These are phyloP conservation scores for Antheraea pernyi DNA, from an alignment of 1,140 invertebrate species.

Conservation along the genomic window DNA sequence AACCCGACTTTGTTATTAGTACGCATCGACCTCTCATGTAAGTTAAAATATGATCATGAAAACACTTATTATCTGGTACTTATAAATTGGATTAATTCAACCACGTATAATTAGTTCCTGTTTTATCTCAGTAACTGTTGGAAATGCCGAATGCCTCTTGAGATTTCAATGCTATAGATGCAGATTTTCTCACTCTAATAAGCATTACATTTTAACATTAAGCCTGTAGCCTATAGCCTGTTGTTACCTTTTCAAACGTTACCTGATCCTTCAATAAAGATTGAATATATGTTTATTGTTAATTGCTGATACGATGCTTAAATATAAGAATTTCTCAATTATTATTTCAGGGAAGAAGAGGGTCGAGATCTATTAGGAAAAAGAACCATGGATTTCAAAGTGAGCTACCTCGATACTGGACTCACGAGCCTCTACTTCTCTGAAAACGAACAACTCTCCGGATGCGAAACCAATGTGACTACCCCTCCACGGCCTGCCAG, in stretches of 20 bases:
- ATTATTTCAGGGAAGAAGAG: conserved; percentile 95
- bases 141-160: too few relatives aligned
- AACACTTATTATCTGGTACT: not conserved
- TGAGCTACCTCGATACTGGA: conserved; percentile 96
- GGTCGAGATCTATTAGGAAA: conserved; percentile 97
- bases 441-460: conserved; percentile 90
- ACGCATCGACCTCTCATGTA: conserved; percentile 98
- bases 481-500: conserved; percentile 89
- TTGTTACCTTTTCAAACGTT: too few relatives aligned
- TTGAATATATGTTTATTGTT: too few relatives aligned
- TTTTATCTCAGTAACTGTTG: too few relatives aligned
- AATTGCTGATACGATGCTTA: too few relatives aligned
- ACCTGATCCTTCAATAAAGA: too few relatives aligned
- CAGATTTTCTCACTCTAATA: too few relatives aligned
- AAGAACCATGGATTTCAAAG: conserved; percentile 99
- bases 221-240: too few relatives aligned
- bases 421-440: conserved; percentile 94
- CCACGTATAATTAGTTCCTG: too few relatives aligned
- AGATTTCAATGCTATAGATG: too few relatives aligned
- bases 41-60: conserved; percentile 53
- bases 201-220: too few relatives aligned
- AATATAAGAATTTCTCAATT: not conserved
- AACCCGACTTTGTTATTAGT: conserved; percentile 98
- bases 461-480: conserved; percentile 77
- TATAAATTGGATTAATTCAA: not conserved